Conservation (phyloP, 2,797 vertebrate species). For the Parotocinclus haroldoi region DNA sequence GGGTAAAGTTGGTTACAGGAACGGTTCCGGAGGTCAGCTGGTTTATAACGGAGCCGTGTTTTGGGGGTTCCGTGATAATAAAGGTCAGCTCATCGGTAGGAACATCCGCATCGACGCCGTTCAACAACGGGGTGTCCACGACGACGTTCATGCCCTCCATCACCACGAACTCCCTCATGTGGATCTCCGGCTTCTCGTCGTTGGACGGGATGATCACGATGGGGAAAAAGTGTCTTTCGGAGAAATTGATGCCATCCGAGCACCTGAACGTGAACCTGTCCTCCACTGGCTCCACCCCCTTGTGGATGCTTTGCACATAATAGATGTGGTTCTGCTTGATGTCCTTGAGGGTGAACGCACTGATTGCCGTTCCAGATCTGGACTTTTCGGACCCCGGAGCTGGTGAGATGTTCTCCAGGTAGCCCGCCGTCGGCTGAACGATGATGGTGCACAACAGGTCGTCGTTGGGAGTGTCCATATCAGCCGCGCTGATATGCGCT, state of each 20-base stretch:
- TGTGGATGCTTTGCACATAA: conserved; percentile 95
- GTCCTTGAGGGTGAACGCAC: conserved; percentile 93
- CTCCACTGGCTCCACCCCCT: conserved; percentile 87
- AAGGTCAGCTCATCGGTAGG: conserved; percentile 82
- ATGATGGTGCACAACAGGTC: conserved; percentile 92
- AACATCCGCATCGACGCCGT: conserved; percentile 83
- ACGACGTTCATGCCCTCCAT: conserved; percentile 98
- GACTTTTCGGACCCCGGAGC: conserved; percentile 96
- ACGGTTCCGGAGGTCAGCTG: conserved; percentile 83
- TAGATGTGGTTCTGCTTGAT: conserved; percentile 85
- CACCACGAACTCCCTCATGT: conserved; percentile 91
- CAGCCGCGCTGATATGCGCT: conserved; percentile 78
- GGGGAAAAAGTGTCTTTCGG: conserved; percentile 85
- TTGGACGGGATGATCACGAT: conserved; percentile 84
- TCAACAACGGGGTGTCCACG: conserved; percentile 89
- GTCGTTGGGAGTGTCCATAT: conserved; percentile 82
- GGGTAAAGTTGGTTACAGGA: conserved; percentile 82
- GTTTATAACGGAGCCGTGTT: conserved; percentile 85
- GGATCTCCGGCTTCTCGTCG: conserved; percentile 92
- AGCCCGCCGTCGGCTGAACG: conserved; percentile 86
- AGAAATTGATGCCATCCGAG: conserved; percentile 95
- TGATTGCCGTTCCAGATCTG: conserved; percentile 85
- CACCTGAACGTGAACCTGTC: conserved; percentile 92
- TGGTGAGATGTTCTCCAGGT: conserved; percentile 93
- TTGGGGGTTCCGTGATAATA: conserved; percentile 78